phyloP scores from a whole-genome alignment of 2,888 invertebrate species.

The Pandemis heparana region DNA sequence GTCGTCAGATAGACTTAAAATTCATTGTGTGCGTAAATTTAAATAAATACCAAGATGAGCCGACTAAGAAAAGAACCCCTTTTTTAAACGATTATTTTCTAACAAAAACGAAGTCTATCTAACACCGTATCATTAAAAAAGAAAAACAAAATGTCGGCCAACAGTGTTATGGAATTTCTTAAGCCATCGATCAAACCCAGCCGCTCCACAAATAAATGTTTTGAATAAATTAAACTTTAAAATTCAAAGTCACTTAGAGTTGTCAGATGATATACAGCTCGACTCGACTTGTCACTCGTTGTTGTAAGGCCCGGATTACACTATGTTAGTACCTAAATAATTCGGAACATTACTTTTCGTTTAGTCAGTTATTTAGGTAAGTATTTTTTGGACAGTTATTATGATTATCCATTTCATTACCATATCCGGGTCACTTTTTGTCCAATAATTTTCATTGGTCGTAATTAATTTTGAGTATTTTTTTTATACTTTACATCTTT shows the following conservation, averaged over 20 bases:
- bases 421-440: too few species aligned
- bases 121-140: background rate
- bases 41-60: too few species aligned
- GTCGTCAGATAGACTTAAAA: too few species aligned
- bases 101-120: background rate
- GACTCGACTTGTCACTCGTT: background rate
- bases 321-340: background rate
- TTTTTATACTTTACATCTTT: too few species aligned
- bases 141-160: slow-evolving; percentile 10
- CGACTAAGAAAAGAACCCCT: background rate
- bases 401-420: too few species aligned
- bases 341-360: too few species aligned
- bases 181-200: slow-evolving; percentile 22
- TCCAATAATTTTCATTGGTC: too few species aligned
- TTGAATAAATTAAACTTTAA: slow-evolving; percentile 5
- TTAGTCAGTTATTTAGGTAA: too few species aligned
- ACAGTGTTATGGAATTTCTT: slow-evolving; percentile 10
- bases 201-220: slow-evolving; percentile 8
- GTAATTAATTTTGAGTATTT: too few species aligned
- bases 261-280: background rate
- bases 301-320: background rate
- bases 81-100: too few species aligned
- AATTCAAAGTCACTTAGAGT: background rate
- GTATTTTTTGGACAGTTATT: too few species aligned
- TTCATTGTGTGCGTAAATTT: too few species aligned